Conservation (phyloP, 2,888 invertebrate genomes). For the Hypolimnas misippus region DNA sequence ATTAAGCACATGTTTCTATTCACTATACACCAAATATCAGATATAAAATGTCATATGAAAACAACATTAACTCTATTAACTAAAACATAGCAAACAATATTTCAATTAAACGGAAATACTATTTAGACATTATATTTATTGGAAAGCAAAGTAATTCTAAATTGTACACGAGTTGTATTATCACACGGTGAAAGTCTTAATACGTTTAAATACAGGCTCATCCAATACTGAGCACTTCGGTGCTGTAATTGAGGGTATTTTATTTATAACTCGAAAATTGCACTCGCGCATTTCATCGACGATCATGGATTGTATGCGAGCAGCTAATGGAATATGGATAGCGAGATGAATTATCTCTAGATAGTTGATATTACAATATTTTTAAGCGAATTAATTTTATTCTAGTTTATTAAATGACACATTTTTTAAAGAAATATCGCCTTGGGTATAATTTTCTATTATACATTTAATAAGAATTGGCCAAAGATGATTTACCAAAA, state of each 20-base stretch:
- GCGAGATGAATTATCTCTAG: constrained; percentile 35
- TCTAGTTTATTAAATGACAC: too few species aligned
- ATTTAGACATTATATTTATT: not conserved
- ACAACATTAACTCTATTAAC: not conserved
- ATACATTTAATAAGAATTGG: too few species aligned
- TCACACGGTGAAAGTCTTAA: constrained; percentile 17
- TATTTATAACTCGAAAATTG: constrained; percentile 72
- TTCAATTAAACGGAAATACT: not conserved
- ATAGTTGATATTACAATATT: constrained; percentile 53
- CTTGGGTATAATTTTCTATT: too few species aligned
- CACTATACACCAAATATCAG: too few species aligned
- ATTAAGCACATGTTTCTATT: too few species aligned
- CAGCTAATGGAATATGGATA: constrained; percentile 51
- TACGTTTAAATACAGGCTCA: constrained; percentile 22
- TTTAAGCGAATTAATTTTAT: too few species aligned
- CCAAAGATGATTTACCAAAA: too few species aligned
- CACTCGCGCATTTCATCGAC: constrained; percentile 63
- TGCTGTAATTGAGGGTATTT: constrained; percentile 63
- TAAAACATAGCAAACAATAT: not conserved
- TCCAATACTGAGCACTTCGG: constrained; percentile 48
- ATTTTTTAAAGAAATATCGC: too few species aligned
- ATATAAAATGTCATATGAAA: not conserved
- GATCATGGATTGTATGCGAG: constrained; percentile 64
- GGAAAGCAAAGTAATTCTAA: not conserved
- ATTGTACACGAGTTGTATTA: constrained; percentile 1